Conservation (phyloP, 2,113 vertebrate genomes). For the Carollia perspicillata region DNA sequence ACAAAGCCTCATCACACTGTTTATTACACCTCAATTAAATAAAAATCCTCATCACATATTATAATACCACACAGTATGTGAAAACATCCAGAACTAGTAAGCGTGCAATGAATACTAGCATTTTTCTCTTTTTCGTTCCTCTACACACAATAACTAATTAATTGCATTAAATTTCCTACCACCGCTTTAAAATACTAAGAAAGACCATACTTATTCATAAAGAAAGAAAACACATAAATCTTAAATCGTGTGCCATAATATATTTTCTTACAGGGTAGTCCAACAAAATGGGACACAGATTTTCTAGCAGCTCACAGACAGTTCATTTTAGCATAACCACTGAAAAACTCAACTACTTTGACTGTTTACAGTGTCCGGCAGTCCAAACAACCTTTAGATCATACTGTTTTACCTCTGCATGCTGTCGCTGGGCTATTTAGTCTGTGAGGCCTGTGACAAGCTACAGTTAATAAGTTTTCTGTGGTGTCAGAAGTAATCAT, state of each 20-base stretch:
- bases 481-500: slow-evolving; percentile 87
- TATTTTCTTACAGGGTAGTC: neutral
- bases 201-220: neutral
- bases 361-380: slow-evolving; percentile 64
- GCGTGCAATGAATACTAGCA: neutral
- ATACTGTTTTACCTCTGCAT: slow-evolving; percentile 70
- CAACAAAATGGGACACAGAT: neutral
- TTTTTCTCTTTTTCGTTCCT: neutral
- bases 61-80: neutral
- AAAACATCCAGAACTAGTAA: neutral
- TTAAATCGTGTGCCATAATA: neutral
- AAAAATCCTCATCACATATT: neutral
- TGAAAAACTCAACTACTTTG: slow-evolving; percentile 57
- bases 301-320: neutral
- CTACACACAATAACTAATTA: neutral
- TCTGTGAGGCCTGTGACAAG: slow-evolving; percentile 76
- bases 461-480: slow-evolving; percentile 84
- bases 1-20: neutral
- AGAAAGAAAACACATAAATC: neutral
- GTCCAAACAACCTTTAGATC: slow-evolving; percentile 52
- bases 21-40: neutral
- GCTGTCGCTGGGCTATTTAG: slow-evolving; percentile 60
- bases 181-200: slow-evolving; percentile 17
- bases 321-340: slow-evolving; percentile 67
- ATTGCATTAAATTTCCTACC: neutral